These are phyloP conservation scores for Rhipidura dahli DNA, from an alignment of 2,113 vertebrate genomes.

Conservation along the genomic window DNA sequence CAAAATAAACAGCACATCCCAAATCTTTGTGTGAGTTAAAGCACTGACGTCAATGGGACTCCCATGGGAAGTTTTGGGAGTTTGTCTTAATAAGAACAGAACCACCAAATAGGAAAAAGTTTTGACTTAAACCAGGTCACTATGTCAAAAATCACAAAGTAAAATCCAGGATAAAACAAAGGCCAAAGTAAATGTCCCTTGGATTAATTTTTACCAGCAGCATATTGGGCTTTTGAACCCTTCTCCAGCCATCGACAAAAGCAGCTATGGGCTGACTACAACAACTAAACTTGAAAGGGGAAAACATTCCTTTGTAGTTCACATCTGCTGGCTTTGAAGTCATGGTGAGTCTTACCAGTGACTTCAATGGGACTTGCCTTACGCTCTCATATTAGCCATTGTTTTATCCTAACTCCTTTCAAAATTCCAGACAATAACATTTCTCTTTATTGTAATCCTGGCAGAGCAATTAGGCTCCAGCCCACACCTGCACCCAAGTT, in stretches of 20 bases:
- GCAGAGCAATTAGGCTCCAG: constrained; percentile 50
- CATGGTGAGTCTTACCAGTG: constrained; percentile 25
- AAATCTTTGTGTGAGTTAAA: background rate
- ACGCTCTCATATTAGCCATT: constrained; percentile 44
- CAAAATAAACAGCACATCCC: background rate
- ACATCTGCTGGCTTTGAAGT: constrained; percentile 21
- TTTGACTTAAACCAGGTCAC: background rate
- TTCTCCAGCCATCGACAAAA: constrained; percentile 29
- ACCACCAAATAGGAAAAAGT: background rate
- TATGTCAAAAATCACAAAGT: background rate
- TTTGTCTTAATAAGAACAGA: background rate
- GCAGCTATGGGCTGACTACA: background rate
- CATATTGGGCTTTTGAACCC: background rate
- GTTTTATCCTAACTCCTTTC: constrained; percentile 58
- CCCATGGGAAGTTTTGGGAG: background rate
- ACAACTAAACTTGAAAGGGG: constrained; percentile 44
- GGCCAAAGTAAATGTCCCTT: background rate
- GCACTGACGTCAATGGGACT: background rate
- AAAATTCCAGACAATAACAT: constrained; percentile 50
- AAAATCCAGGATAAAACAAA: constrained; percentile 15
- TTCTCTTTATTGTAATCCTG: constrained; percentile 58
- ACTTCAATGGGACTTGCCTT: constrained; percentile 45
- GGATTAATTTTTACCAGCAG: constrained; percentile 5
- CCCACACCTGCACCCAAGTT: constrained; percentile 23
- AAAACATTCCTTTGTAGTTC: constrained; percentile 49